These are phyloP conservation scores for Thera britannica DNA, from an alignment of 2,888 invertebrate species.

Conservation along the genomic window DNA sequence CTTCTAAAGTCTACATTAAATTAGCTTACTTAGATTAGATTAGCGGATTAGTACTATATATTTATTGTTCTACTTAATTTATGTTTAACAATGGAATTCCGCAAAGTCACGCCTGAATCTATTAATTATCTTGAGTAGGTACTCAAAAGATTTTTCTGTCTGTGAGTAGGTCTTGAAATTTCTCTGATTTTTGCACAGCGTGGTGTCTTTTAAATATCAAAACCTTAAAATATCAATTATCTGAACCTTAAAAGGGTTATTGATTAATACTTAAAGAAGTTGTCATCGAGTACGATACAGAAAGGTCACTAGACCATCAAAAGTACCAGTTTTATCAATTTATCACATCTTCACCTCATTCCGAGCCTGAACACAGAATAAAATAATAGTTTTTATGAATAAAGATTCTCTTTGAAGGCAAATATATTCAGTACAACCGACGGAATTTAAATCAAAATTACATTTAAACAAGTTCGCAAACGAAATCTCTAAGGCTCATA, in stretches of 20 bases:
- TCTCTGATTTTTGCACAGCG: background rate
- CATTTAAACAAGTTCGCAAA: too few relatives aligned
- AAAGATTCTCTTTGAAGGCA: background rate
- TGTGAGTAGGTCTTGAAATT: too few relatives aligned
- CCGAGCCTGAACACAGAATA: slow-evolving; percentile 4
- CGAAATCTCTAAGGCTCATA: too few relatives aligned
- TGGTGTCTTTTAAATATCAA: background rate
- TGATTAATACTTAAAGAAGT: slow-evolving; percentile 10
- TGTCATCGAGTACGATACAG: slow-evolving; percentile 5
- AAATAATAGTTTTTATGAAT: background rate
- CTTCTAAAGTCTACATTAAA: too few relatives aligned
- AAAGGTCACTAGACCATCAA: slow-evolving; percentile 17
- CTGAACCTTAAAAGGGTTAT: slow-evolving; percentile 9
- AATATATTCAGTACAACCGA: background rate
- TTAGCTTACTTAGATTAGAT: too few relatives aligned
- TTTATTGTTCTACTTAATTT: too few relatives aligned
- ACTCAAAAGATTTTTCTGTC: too few relatives aligned
- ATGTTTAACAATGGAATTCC: too few relatives aligned
- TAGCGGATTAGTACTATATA: too few relatives aligned
- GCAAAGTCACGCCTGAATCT: too few relatives aligned
- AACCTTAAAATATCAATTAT: background rate
- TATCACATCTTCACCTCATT: slow-evolving; percentile 25
- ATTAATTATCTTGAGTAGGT: too few relatives aligned
- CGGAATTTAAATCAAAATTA: too few relatives aligned
- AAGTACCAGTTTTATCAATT: slow-evolving; percentile 2